Conservation (phyloP, 2,888 invertebrate genomes). For the Eretmocerus hayati region DNA sequence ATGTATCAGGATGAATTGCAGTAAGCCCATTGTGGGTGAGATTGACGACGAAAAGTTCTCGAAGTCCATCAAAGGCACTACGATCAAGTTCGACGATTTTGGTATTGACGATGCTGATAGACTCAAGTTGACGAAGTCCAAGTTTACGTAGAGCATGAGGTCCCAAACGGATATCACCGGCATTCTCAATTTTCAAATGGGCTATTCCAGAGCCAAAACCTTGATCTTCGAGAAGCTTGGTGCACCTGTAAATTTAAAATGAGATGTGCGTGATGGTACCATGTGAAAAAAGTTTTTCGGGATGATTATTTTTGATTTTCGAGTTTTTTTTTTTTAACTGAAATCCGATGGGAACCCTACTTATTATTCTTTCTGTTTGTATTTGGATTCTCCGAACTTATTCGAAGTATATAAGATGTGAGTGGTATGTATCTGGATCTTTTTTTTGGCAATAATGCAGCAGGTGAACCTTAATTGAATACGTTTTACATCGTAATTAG, state of each 20-base stretch:
- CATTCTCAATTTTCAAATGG: slow-evolving; percentile 60
- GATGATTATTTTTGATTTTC: too few relatives aligned
- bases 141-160: slow-evolving; percentile 49
- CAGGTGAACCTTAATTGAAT: too few relatives aligned
- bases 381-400: too few relatives aligned
- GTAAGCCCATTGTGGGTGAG: slow-evolving; percentile 63
- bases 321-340: too few relatives aligned
- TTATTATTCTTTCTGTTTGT: too few relatives aligned
- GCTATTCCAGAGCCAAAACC: slow-evolving; percentile 61
- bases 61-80: slow-evolving; percentile 63
- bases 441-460: too few relatives aligned
- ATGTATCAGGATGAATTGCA: slow-evolving; percentile 62
- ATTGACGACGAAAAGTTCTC: slow-evolving; percentile 61
- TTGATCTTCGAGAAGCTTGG: slow-evolving; percentile 59
- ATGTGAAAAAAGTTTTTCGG: too few relatives aligned
- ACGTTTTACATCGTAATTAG: too few relatives aligned
- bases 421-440: too few relatives aligned
- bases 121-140: slow-evolving; percentile 56
- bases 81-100: slow-evolving; percentile 60
- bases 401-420: too few relatives aligned
- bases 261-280: too few relatives aligned
- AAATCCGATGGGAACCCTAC: too few relatives aligned
- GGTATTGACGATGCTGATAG: slow-evolving; percentile 64
- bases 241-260: slow-evolving; percentile 51
- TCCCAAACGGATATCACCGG: slow-evolving; percentile 45